Conservation (phyloP, 2,888 invertebrate species). For the Clepsis dumicolana region DNA sequence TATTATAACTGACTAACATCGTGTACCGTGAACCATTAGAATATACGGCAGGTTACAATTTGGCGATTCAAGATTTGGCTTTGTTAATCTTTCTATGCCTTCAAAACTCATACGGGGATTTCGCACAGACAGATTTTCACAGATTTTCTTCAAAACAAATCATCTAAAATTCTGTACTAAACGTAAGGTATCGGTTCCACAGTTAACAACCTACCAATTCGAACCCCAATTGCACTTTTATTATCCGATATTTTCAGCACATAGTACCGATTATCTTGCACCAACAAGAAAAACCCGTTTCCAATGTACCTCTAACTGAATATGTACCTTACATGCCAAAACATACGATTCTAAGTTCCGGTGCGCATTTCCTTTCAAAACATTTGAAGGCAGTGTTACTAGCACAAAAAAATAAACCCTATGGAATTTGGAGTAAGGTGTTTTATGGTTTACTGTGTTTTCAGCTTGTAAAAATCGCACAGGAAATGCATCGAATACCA, state of each 20-base stretch:
- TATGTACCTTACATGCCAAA: neutral
- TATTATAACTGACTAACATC: too few relatives aligned
- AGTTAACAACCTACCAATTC: slow-evolving; percentile 8
- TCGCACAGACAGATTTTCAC: too few relatives aligned
- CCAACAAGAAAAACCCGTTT: slow-evolving; percentile 41
- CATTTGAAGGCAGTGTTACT: slow-evolving; percentile 28
- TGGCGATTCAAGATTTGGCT: too few relatives aligned
- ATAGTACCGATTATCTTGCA: slow-evolving; percentile 31
- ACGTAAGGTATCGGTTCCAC: neutral
- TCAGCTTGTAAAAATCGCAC: slow-evolving; percentile 20
- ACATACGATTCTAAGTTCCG: slow-evolving; percentile 23
- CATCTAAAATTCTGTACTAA: neutral
- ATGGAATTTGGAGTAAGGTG: slow-evolving; percentile 2
- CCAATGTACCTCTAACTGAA: neutral
- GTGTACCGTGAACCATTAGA: too few relatives aligned
- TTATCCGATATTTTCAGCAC: slow-evolving; percentile 39
- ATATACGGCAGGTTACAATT: too few relatives aligned
- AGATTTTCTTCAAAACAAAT: neutral
- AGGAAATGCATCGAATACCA: slow-evolving; percentile 43
- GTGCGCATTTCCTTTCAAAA: slow-evolving; percentile 21
- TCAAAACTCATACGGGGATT: too few relatives aligned
- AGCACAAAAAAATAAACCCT: slow-evolving; percentile 4
- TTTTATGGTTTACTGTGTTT: neutral
- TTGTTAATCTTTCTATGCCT: too few relatives aligned
- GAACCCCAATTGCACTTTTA: slow-evolving; percentile 36